Evolutionary conservation across 1,140 invertebrate species (phyloP), one percentile per base, ranked within the genome.

Genomic region (Lepidurus arcticus): DNA sequence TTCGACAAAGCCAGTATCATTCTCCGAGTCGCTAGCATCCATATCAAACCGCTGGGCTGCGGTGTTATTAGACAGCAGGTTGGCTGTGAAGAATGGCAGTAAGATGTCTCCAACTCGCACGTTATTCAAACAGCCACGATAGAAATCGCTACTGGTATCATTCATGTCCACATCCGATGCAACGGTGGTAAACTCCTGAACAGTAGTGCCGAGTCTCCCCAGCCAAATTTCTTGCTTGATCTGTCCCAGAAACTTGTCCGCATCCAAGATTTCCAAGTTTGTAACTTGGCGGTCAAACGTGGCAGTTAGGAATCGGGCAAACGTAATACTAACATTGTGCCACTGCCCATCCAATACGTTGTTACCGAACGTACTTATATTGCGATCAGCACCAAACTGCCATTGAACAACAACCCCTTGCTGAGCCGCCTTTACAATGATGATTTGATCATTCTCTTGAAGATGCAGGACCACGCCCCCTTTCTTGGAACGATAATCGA

Each of bases 81-180:
- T 65, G 34, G 81, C 81, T 7, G 90, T 88, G 84, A 96, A 98
- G 84, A 93, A 98, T n/a, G 96, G 94, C 47, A 98, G 84, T 21
- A 98, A 87, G 79, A 95, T 88, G 65, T 88, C 88, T 16, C 93
- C 93, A 78, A 98, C 91, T 79, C 94, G 88, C 42, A 96, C 91
- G 84, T 97, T 94, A n/a, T 92, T 91, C 78, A 98, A 84, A 84
- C 97, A 98, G 2, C 97, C 97, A 86, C 96, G 88, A 80, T 90
- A 92, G 47, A 21, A 44, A 21, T 43, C 73, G n/a, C 43, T 26
- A 44, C 44, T 42, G 1, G 77, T 53, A 16, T 75, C 24, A 21
- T 43, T 44, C 26, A 34, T 44, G 44, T 74, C 75, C 42, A 44
- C 26, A 21, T 45, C 76, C 76, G 76, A 43, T 43, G 53, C 13